Conservation (phyloP, 2,888 invertebrate species). For the Diarsia dahlii region DNA sequence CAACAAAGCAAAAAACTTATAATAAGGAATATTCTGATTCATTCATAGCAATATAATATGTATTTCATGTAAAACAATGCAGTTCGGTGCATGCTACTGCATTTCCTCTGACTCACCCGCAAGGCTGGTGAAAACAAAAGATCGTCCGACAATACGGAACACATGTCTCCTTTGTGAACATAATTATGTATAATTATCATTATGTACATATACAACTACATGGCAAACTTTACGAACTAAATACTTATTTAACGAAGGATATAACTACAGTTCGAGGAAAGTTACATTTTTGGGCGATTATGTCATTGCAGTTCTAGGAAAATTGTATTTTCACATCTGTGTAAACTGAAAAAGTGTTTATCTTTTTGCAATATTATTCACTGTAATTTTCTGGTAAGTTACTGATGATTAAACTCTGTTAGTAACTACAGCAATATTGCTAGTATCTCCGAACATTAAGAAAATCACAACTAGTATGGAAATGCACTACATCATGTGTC, state of each 20-base stretch:
- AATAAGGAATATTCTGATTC: constrained; percentile 41
- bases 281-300: constrained; percentile 8
- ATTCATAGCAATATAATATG: constrained; percentile 35
- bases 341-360: constrained; percentile 12
- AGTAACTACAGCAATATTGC: background rate
- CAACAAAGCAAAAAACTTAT: constrained; percentile 8
- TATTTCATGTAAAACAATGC: constrained; percentile 57
- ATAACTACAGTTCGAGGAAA: constrained; percentile 7
- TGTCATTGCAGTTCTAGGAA: constrained; percentile 19
- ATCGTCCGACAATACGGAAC: constrained; percentile 36
- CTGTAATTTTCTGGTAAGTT: background rate
- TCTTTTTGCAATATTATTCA: background rate
- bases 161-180: constrained; percentile 46
- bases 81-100: constrained; percentile 16
- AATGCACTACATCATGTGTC: background rate
- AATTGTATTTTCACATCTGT: constrained; percentile 25
- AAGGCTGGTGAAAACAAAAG: constrained; percentile 47
- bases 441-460: background rate
- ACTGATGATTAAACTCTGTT: background rate
- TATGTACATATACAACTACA: constrained; percentile 28
- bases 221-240: background rate
- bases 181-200: constrained; percentile 37
- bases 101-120: constrained; percentile 37
- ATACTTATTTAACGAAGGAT: constrained; percentile 11
- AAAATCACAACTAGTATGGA: background rate